Evolutionary conservation across 1,140 invertebrate species (phyloP), one percentile per base, ranked within the genome.

Genomic region (Periplaneta americana): DNA sequence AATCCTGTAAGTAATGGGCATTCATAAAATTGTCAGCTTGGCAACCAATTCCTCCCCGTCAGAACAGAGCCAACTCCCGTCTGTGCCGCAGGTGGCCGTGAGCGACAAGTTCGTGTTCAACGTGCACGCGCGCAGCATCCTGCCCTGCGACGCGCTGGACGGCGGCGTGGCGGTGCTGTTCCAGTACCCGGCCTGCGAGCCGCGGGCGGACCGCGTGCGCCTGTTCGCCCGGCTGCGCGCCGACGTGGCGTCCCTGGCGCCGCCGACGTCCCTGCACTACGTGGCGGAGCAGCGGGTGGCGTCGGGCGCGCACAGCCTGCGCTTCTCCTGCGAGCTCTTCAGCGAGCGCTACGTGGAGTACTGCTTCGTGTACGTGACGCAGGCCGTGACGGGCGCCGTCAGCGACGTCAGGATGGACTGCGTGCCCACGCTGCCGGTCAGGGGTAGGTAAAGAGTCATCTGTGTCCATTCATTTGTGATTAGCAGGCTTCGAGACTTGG

Each of bases 321-420:
- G 92, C 28, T 96, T 96, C 87, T 93, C 93, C 86, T 96, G 95
- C 85, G 93, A 95, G n/a, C 89, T 95, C 2, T 96, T 96, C 87
- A 93, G 91, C 32, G 95, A 96, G 86, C 90, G 92, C 66, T 96
- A 92, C 85, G 92, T 95, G 37, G 95, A 96, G 85, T 96, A 96
- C 84, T 96, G 95, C 87, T 96, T 96, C 87, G 92, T 95, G 78
- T 96, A 96, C 86, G 94, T 96, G 9, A 96, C 93, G 74, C 93
- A 95, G 83, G 93, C 95, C 0, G 93, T 95, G 34, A 95, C 92
- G 2, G 94, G 94, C 2, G 95, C 95, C 1, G 95, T 96, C 79
- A 92, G 93, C 11, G 94, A 96, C 86, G 94, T 96, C 3, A 89
- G 94, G 81, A 93, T 93, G 88, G 93, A 95, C 86, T 96, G 95